Percentiles rank a stretch among this genome's conserved stretches.
Evolutionary conservation across 2,888 invertebrate genomes (phyloP).

Genomic region (Trachelus tabidus): DNA sequence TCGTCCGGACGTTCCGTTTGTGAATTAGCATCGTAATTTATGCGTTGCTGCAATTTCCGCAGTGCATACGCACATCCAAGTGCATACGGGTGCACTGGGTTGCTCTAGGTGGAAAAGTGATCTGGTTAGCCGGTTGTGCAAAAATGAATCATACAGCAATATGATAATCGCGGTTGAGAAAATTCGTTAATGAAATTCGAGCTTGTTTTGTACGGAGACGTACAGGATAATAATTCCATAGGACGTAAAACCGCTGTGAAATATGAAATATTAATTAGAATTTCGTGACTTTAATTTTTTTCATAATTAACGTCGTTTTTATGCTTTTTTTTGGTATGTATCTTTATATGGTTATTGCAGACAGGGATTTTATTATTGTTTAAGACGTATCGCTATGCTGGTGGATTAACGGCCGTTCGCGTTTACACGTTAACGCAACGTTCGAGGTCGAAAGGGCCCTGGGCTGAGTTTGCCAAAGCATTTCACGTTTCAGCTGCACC

Average conservation of each 20-base stretch:
- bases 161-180: not conserved
- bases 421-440: not conserved
- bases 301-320: not conserved
- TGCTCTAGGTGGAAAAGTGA: not conserved
- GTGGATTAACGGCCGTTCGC: not conserved
- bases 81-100: not conserved
- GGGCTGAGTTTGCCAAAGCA: not conserved
- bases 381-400: not conserved
- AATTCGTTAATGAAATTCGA: not conserved
- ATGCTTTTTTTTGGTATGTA: not conserved
- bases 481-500: slow-evolving; percentile 3
- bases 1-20: slow-evolving; percentile 4
- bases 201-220: not conserved
- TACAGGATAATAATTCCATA: not conserved
- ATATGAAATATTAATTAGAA: not conserved
- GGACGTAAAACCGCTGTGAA: not conserved
- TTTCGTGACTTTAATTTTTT: not conserved
- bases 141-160: not conserved
- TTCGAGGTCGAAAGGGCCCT: not conserved
- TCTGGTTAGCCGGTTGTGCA: not conserved
- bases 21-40: slow-evolving; percentile 38
- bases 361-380: not conserved
- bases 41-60: slow-evolving; percentile 39
- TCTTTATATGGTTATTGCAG: not conserved
- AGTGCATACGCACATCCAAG: slow-evolving; percentile 26